These are phyloP conservation scores for Halictus rubicundus DNA, from an alignment of 1,140 invertebrate genomes.

Conservation along the genomic window DNA sequence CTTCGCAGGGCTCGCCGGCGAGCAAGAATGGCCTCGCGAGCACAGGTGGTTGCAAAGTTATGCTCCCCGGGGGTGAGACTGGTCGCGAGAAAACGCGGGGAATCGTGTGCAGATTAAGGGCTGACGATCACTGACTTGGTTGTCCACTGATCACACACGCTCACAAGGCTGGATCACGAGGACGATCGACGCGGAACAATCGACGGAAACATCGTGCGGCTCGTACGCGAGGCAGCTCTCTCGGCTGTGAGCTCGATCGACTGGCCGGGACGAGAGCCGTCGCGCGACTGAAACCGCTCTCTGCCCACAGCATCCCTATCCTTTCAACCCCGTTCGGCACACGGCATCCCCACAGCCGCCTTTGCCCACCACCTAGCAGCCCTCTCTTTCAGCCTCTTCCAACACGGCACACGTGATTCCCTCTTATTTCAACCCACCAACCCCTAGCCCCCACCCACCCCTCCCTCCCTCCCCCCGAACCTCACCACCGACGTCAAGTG, in stretches of 20 bases:
- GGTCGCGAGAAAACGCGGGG: no score
- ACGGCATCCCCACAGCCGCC: constrained; percentile 7
- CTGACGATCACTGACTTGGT: no score
- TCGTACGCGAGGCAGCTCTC: background rate
- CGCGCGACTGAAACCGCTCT: constrained; percentile 74
- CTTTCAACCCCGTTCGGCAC: constrained; percentile 52
- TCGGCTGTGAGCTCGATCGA: constrained; percentile 62
- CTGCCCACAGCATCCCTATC: constrained; percentile 62
- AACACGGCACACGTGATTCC: constrained; percentile 36
- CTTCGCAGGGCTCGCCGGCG: no score
- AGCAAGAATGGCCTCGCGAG: background rate
- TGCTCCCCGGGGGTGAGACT: background rate
- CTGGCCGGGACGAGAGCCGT: constrained; percentile 72
- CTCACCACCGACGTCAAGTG: background rate
- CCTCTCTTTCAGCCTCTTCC: constrained; percentile 50
- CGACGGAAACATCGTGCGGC: constrained; percentile 6
- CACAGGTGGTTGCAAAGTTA: constrained; percentile 34
- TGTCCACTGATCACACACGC: no score
- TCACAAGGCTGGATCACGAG: background rate
- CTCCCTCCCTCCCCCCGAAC: background rate
- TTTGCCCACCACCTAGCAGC: constrained; percentile 9
- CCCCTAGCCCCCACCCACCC: no score
- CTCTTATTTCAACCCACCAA: constrained; percentile 29
- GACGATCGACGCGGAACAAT: background rate
- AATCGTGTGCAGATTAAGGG: no score